phyloP scores from a whole-genome alignment of 2,888 invertebrate species.

The Acleris laterana region DNA sequence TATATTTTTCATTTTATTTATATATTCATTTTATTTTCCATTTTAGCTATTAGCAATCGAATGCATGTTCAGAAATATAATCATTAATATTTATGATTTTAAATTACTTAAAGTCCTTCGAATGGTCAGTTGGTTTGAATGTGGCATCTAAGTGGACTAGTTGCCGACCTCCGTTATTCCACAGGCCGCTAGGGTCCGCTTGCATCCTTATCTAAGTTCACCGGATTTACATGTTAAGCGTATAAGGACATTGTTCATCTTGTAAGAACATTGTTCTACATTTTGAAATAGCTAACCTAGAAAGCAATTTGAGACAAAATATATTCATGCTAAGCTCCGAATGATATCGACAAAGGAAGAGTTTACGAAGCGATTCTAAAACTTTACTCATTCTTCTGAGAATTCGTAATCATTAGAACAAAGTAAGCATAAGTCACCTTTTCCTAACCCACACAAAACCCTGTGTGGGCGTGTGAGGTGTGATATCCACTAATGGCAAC shows the following conservation, averaged over 20 bases:
- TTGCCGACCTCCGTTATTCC: background rate
- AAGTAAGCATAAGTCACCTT: background rate
- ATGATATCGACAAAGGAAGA: too few relatives aligned
- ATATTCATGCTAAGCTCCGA: too few relatives aligned
- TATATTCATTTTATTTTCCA: too few relatives aligned
- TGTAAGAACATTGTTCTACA: background rate
- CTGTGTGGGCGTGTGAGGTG: constrained; percentile 14
- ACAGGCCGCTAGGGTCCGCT: background rate
- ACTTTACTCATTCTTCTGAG: constrained; percentile 11
- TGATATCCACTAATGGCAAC: constrained; percentile 24
- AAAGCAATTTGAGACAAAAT: background rate
- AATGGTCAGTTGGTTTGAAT: too few relatives aligned
- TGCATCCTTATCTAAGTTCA: constrained; percentile 15
- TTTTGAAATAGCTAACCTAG: too few relatives aligned
- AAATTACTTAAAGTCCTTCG: too few relatives aligned
- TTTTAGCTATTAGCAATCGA: too few relatives aligned
- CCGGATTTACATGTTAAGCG: constrained; percentile 23
- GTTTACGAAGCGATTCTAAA: background rate
- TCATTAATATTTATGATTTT: too few relatives aligned
- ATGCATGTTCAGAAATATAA: too few relatives aligned
- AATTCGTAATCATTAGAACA: constrained; percentile 4
- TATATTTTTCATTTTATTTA: too few relatives aligned
- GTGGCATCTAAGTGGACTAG: too few relatives aligned
- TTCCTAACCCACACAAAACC: background rate
- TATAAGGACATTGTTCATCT: constrained; percentile 1